Evolutionary conservation across 1,140 invertebrate species (phyloP).

Genomic region (Leptonema lineaticorne): DNA sequence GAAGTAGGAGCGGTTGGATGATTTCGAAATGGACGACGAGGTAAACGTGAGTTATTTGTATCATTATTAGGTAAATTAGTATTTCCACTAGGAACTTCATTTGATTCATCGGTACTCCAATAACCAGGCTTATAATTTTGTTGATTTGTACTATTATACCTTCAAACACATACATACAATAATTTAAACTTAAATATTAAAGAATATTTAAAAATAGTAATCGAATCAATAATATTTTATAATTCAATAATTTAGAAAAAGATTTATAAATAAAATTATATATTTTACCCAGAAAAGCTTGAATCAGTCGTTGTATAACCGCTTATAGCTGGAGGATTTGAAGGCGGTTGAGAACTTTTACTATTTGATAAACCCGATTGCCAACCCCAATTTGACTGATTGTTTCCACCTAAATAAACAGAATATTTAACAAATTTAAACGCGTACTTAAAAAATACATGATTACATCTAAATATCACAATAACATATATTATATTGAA

Average conservation of each 20-base stretch:
- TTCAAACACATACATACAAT: conserved; percentile 2
- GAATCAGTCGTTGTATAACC: conserved; percentile 28
- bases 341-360: conserved; percentile 40
- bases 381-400: conserved; percentile 20
- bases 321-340: conserved; percentile 45
- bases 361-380: conserved; percentile 1
- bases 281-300: conserved; percentile 22
- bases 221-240: not conserved
- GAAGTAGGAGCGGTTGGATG: not conserved
- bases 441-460: not conserved
- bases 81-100: not conserved
- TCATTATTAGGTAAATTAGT: not conserved
- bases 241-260: not conserved
- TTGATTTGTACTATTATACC: conserved; percentile 13
- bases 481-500: not conserved
- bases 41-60: conserved; percentile 3
- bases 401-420: conserved; percentile 5
- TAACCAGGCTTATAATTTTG: conserved; percentile 29
- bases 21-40: conserved; percentile 19
- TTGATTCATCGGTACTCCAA: conserved; percentile 31
- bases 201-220: too few relatives aligned
- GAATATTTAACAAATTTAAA: not conserved
- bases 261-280: too few relatives aligned
- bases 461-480: not conserved
- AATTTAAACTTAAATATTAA: too few relatives aligned